A percentile compares a stretch with the other conserved stretches of the same genome.
Conservation (phyloP, 1,140 invertebrate species). For the Varroa destructor region DNA sequence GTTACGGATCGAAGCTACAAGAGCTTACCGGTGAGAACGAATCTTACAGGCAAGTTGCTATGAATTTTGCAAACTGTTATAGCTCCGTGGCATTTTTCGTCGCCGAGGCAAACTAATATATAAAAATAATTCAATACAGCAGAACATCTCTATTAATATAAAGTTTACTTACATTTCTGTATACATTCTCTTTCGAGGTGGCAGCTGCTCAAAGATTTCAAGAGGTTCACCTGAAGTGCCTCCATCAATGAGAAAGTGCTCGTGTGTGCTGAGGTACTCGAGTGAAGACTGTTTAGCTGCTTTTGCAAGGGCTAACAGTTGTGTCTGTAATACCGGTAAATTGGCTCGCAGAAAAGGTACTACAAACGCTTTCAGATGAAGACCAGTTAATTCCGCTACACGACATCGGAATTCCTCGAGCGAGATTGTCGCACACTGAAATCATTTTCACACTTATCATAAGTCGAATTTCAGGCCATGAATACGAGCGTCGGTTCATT, state of each 20-base stretch:
- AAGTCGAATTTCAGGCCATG: too few species aligned
- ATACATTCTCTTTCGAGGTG: slow-evolving; percentile 17
- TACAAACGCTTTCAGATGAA: slow-evolving; percentile 24
- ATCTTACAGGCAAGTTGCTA: too few species aligned
- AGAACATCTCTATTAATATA: too few species aligned
- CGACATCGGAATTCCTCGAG: slow-evolving; percentile 7
- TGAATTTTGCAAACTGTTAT: background rate
- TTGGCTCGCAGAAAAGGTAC: slow-evolving; percentile 19
- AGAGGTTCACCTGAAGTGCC: background rate
- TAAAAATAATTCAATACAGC: too few species aligned
- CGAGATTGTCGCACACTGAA: slow-evolving; percentile 26
- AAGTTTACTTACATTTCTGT: slow-evolving; percentile 3
- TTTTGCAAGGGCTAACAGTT: slow-evolving; percentile 4
- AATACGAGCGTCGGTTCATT: too few species aligned
- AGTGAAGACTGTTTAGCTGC: background rate
- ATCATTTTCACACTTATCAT: background rate
- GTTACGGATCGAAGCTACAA: too few species aligned
- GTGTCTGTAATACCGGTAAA: slow-evolving; percentile 9
- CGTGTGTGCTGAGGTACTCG: slow-evolving; percentile 11
- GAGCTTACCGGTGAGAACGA: too few species aligned
- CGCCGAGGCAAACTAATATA: too few species aligned
- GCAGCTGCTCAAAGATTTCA: slow-evolving; percentile 21
- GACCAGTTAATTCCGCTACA: slow-evolving; percentile 13
- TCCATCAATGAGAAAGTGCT: background rate
- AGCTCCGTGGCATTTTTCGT: background rate